Evolutionary conservation across 2,888 invertebrate species (phyloP).

Genomic region (Tetanocera ferruginea): DNA sequence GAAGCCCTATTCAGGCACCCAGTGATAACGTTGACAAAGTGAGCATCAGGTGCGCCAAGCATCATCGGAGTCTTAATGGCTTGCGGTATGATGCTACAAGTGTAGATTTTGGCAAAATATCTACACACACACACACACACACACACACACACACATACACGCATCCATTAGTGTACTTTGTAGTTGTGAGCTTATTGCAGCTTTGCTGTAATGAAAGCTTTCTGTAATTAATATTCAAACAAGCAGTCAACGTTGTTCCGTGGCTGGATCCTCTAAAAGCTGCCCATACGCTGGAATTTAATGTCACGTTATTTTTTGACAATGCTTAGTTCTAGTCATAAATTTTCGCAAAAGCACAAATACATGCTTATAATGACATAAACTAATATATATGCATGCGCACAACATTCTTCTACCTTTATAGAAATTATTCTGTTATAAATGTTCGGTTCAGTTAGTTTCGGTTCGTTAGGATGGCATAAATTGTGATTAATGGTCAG

Average conservation of each 20-base stretch:
- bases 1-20: no score
- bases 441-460: no score
- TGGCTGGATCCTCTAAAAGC: neutral
- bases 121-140: no score
- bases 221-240: no score
- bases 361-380: neutral
- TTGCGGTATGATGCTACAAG: neutral
- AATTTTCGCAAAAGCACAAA: neutral
- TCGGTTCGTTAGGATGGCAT: neutral
- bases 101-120: neutral
- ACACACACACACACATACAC: neutral
- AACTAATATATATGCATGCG: no score
- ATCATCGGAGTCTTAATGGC: no score
- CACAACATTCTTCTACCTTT: no score
- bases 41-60: no score
- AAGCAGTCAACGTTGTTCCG: neutral
- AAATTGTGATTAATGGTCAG: constrained; percentile 21
- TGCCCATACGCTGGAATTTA: neutral
- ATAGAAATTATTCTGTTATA: no score
- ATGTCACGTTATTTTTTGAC: neutral
- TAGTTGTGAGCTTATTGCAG: neutral
- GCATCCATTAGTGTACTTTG: neutral
- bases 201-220: no score
- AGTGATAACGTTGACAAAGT: no score
- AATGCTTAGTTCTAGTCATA: neutral